Evolutionary conservation across 2,888 invertebrate genomes (phyloP), one percentile per base, ranked within the genome.

Genomic region (Frankliniella fusca): DNA sequence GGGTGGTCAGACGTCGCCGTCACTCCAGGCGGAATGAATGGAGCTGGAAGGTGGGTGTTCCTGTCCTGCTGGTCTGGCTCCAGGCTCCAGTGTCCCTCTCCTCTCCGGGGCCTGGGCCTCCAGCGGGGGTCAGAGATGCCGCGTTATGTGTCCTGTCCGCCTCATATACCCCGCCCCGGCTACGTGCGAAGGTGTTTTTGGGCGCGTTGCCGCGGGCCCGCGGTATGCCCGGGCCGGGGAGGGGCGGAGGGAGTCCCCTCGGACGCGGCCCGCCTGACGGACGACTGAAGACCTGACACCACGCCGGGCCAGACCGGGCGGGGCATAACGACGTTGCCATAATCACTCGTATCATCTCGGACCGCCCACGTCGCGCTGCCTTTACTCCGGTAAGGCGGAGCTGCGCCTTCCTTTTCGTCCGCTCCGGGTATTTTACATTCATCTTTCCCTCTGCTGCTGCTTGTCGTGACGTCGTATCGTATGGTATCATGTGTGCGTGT

Each of bases 271-370:
- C 15, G 15, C 15, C 70, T 76, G 70, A 76, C 70, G 70, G 70
- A 70, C 70, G 70, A 70, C 70, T 61, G 70, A 27, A 27, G 27
- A 23, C 12, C 38, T 20, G 70, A 27, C 70, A 27, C 70, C 12
- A 23, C 27, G 27, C 70, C 54, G 18, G 54, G 54, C 54, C 15
- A 15, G 18, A 15, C 15, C 54, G 20, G 18, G 20, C 54, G 54
- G 54, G 54, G 54, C 27, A 61, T 61, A 61, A 61, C 61, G 70
- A 27, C 70, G 70, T 27, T 76, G 70, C 70, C 70, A 76, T 76
- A 76, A 76, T 76, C 70, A 76, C 70, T 76, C 70, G 70, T 23
- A 27, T 76, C 70, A 76, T 76, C 70, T 76, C 70, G 27, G 70
- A 23, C 70, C 70, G 70, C 70, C 70, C 70, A 76, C 70, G 70